phyloP scores from a whole-genome alignment of 2,113 vertebrate genomes.

The Cisticola juncidis region DNA sequence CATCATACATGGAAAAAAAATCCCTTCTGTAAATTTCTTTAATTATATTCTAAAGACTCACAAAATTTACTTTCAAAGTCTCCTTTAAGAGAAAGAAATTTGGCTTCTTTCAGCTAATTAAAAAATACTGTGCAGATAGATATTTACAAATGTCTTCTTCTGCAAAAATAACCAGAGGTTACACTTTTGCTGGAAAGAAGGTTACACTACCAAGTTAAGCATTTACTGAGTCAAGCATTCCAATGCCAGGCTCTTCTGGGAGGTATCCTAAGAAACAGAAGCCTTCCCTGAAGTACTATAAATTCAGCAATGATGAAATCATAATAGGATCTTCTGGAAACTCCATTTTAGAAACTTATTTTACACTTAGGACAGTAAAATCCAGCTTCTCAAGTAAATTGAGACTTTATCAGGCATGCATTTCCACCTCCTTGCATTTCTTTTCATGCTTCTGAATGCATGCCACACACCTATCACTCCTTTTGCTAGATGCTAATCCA shows the following conservation, averaged over 20 bases:
- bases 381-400: not conserved
- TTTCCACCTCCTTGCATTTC: not conserved
- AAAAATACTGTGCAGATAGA: not conserved
- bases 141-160: not conserved
- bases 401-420: not conserved
- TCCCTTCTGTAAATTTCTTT: not conserved
- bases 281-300: not conserved
- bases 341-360: not conserved
- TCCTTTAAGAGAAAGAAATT: not conserved
- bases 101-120: not conserved
- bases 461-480: not conserved
- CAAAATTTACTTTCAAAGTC: not conserved
- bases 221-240: conserved; percentile 13
- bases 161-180: not conserved
- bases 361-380: not conserved
- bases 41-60: not conserved
- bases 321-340: not conserved
- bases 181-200: not conserved
- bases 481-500: not conserved
- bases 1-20: not conserved
- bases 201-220: not conserved
- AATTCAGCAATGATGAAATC: not conserved
- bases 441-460: not conserved
- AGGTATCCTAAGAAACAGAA: not conserved
- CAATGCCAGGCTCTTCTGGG: not conserved